Percentiles rank a stretch among this genome's conserved stretches.
Evolutionary conservation across 1,140 invertebrate genomes (phyloP).

Genomic region (Megathymus violae): DNA sequence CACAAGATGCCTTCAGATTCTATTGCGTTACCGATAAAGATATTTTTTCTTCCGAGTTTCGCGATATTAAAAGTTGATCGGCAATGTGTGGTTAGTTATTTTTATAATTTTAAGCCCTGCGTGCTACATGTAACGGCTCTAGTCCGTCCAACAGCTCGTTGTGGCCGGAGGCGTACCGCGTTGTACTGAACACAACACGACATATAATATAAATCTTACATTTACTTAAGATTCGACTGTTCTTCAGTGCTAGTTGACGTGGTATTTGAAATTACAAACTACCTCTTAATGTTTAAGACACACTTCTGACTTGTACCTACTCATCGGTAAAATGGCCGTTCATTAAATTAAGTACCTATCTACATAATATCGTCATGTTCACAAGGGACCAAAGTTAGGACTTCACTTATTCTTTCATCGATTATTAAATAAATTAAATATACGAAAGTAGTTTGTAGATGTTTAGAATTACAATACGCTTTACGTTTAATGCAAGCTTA

Average conservation of each 20-base stretch:
- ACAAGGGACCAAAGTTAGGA: conserved; percentile 73
- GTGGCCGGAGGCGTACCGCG: conserved; percentile 40
- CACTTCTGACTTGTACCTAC: conserved; percentile 39
- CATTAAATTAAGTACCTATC: conserved; percentile 44
- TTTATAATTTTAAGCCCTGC: conserved; percentile 63
- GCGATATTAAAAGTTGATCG: neutral
- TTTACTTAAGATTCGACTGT: conserved; percentile 41
- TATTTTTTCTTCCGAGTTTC: neutral
- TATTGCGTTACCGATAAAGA: neutral
- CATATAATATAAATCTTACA: conserved; percentile 35
- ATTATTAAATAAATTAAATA: conserved; percentile 10
- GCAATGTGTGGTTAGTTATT: conserved; percentile 51
- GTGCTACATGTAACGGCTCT: conserved; percentile 67
- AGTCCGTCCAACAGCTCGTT: conserved; percentile 46
- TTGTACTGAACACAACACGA: conserved; percentile 37
- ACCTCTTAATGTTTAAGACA: conserved; percentile 78
- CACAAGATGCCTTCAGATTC: no score
- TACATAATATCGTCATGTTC: conserved; percentile 43
- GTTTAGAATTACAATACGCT: conserved; percentile 1
- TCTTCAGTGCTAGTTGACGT: conserved; percentile 61
- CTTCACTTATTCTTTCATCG: conserved; percentile 14
- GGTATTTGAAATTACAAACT: conserved; percentile 78
- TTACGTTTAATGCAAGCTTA: neutral
- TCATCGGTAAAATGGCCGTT: conserved; percentile 49
- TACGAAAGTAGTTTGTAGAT: conserved; percentile 25